Conservation (phyloP, 2,797 vertebrate species). For the Heteromormyrus szaboi region DNA sequence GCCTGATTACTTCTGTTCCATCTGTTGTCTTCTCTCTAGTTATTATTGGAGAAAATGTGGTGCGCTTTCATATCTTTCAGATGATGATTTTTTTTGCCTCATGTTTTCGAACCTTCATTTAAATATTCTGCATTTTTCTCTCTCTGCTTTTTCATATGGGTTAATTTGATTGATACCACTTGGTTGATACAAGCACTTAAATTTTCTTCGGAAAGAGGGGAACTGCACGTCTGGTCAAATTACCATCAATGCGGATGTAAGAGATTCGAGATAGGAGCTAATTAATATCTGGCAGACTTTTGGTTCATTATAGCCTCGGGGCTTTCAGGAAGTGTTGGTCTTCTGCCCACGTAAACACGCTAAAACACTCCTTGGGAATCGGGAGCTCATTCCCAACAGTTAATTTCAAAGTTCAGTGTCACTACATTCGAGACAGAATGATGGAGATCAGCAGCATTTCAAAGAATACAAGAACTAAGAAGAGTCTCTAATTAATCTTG, state of each 20-base stretch:
- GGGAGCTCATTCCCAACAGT: neutral
- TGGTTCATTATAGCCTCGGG: neutral
- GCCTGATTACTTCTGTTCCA: neutral
- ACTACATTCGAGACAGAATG: neutral
- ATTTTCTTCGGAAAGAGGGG: neutral
- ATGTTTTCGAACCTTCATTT: neutral
- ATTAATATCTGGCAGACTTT: conserved; percentile 13
- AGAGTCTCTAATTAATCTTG: conserved; percentile 6
- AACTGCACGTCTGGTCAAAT: neutral
- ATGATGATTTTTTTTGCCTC: neutral
- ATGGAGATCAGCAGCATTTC: neutral
- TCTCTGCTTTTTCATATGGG: neutral
- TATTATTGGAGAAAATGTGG: neutral
- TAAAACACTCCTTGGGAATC: neutral
- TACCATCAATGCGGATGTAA: neutral
- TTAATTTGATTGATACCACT: neutral
- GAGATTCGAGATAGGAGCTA: neutral
- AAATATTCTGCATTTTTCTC: neutral
- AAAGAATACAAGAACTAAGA: neutral
- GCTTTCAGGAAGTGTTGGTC: neutral
- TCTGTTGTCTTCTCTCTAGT: neutral
- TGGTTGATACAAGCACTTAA: neutral
- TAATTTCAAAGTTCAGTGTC: neutral
- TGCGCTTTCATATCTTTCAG: neutral
- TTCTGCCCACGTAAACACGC: neutral